Conservation (phyloP, 2,113 vertebrate genomes). For the Paralichthys olivaceus region DNA sequence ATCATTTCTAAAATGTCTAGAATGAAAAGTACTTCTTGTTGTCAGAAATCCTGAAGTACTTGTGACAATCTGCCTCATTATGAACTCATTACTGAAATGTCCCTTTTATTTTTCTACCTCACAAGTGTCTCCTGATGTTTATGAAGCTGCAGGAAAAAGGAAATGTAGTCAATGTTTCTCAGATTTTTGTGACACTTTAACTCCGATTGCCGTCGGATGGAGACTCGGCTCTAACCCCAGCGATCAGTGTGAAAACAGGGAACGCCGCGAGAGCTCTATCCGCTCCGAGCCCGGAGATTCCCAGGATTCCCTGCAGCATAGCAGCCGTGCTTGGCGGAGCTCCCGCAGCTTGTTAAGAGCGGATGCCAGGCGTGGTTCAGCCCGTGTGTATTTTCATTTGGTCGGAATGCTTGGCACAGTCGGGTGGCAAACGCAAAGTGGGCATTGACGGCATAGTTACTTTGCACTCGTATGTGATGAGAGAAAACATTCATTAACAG, state of each 20-base stretch:
- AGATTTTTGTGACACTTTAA: constrained; percentile 29
- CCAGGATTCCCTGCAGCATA: constrained; percentile 93
- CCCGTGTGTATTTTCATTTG: constrained; percentile 95
- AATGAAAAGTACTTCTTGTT: not conserved
- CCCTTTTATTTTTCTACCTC: not conserved
- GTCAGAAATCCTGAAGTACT: not conserved
- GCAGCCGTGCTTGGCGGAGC: constrained; percentile 89
- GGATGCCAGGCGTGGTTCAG: constrained; percentile 90
- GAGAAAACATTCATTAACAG: constrained; percentile 91
- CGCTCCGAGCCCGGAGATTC: constrained; percentile 88
- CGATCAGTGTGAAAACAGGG: no score
- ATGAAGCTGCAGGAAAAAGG: constrained; percentile 2
- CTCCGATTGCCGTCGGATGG: constrained; percentile 4
- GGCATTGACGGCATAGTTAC: constrained; percentile 87
- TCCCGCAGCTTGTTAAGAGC: constrained; percentile 95
- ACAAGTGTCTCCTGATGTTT: not conserved
- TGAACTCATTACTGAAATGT: constrained; percentile 21
- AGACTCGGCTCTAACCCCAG: not conserved
- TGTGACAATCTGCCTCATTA: not conserved
- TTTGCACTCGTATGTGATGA: constrained; percentile 84
- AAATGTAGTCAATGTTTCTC: constrained; percentile 12
- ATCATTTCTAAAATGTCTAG: not conserved
- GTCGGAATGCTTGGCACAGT: constrained; percentile 94
- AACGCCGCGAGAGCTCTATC: not conserved
- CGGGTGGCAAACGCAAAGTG: constrained; percentile 88